Conservation (phyloP, 2,113 vertebrate species). For the Amphilophus citrinellus region DNA sequence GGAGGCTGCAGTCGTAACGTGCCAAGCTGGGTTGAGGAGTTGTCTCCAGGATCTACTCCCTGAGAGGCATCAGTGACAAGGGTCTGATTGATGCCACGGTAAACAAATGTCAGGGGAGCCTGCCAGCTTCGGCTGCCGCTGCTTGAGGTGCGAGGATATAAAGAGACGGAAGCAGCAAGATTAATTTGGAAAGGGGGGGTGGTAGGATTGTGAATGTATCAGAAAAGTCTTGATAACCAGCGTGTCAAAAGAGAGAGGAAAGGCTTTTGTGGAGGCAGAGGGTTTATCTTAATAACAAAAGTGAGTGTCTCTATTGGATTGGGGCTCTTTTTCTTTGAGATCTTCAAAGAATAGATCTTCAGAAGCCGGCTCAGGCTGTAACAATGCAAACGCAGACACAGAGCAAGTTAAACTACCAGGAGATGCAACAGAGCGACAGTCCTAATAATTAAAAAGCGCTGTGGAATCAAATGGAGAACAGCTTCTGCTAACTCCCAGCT, state of each 20-base stretch:
- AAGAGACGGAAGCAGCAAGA: constrained; percentile 44
- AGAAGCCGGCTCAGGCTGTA: constrained; percentile 13
- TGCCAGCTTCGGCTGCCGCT: constrained; percentile 53
- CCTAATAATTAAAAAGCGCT: constrained; percentile 57
- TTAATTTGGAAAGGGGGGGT: constrained; percentile 40
- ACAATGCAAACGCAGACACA: constrained; percentile 26
- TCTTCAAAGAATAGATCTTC: constrained; percentile 49
- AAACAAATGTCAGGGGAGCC: constrained; percentile 78
- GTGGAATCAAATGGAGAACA: constrained; percentile 32
- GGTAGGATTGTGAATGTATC: constrained; percentile 5
- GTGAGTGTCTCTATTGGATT: constrained; percentile 33
- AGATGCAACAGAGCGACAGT: constrained; percentile 47
- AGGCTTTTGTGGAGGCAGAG: constrained; percentile 31
- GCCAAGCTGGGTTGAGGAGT: constrained; percentile 24
- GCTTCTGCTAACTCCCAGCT: constrained; percentile 18
- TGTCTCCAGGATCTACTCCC: constrained; percentile 62
- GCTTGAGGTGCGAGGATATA: constrained; percentile 34
- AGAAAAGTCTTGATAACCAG: constrained; percentile 40
- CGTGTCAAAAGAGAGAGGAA: constrained; percentile 26
- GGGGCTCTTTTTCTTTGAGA: constrained; percentile 48
- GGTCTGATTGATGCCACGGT: constrained; percentile 73
- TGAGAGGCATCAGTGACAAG: constrained; percentile 62
- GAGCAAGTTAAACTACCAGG: constrained; percentile 37
- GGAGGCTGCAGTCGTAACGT: constrained; percentile 26
- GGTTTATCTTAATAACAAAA: constrained; percentile 57